These are phyloP conservation scores for Gila orcuttii DNA, from an alignment of 2,113 vertebrate species.

Conservation along the genomic window DNA sequence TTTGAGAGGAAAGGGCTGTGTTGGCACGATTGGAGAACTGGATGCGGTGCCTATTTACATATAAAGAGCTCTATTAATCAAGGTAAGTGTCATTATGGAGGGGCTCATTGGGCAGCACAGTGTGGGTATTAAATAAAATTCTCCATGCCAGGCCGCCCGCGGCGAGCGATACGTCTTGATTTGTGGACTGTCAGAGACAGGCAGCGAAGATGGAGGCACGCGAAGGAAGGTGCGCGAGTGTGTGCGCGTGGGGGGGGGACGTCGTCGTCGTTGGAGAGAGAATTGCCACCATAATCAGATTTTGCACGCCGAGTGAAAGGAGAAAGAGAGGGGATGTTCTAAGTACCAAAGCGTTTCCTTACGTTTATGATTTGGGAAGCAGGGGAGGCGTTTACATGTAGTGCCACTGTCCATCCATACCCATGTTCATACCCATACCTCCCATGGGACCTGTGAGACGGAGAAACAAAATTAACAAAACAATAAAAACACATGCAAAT, in stretches of 20 bases:
- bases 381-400: conserved; percentile 93
- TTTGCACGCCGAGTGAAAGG: conserved; percentile 44
- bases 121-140: conserved; percentile 93
- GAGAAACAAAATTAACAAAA: conserved; percentile 61
- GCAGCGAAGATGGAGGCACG: conserved; percentile 64
- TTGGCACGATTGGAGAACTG: conserved; percentile 78
- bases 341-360: conserved; percentile 73
- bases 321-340: conserved; percentile 30
- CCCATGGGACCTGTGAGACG: conserved; percentile 90
- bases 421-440: conserved; percentile 99
- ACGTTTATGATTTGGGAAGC: conserved; percentile 80
- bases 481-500: conserved; percentile 24
- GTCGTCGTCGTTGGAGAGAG: conserved; percentile 70
- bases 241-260: background rate
- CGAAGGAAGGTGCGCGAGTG: conserved; percentile 79
- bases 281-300: conserved; percentile 65
- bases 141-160: conserved; percentile 87
- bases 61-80: conserved; percentile 98
- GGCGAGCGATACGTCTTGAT: conserved; percentile 90
- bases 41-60: conserved; percentile 95
- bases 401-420: conserved; percentile 99
- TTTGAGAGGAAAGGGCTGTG: conserved; percentile 65
- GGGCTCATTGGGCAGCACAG: conserved; percentile 95
- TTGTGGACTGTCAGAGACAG: conserved; percentile 93
- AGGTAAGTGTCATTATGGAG: conserved; percentile 94